A percentile compares a stretch with the other conserved stretches of the same genome.
phyloP scores from a whole-genome alignment of 1,140 invertebrate species.

The Aphelenchoides avenae region DNA sequence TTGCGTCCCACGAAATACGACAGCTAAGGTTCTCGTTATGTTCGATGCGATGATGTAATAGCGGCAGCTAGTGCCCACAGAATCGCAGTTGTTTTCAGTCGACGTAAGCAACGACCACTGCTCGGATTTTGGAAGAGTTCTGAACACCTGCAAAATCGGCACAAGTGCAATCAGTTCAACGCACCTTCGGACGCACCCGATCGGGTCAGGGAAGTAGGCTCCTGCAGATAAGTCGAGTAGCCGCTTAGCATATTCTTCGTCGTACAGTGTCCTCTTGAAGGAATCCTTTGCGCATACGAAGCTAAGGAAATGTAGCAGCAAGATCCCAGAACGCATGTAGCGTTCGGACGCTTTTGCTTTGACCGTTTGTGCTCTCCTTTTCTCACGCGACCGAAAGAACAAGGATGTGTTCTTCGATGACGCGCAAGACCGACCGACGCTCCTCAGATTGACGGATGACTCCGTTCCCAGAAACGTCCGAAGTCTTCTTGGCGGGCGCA shows the following conservation, averaged over 20 bases:
- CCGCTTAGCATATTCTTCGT: conserved; percentile 31
- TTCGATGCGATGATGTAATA: conserved; percentile 33
- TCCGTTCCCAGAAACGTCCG: too few relatives aligned
- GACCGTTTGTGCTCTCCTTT: too few relatives aligned
- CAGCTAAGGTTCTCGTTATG: conserved; percentile 14
- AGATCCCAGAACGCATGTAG: too few relatives aligned
- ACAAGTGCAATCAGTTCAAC: neutral
- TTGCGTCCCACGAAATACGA: conserved; percentile 48
- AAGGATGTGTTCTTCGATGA: too few relatives aligned
- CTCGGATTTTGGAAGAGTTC: neutral
- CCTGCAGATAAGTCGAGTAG: conserved; percentile 34
- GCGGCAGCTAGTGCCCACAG: conserved; percentile 8
- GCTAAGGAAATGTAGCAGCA: too few relatives aligned
- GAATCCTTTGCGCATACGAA: too few relatives aligned
- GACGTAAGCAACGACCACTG: conserved; percentile 2
- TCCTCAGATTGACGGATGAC: too few relatives aligned
- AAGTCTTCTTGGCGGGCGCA: too few relatives aligned
- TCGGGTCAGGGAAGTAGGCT: conserved; percentile 29
- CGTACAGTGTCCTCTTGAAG: too few relatives aligned
- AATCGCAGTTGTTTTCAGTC: conserved; percentile 24
- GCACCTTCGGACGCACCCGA: conserved; percentile 36
- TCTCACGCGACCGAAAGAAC: too few relatives aligned
- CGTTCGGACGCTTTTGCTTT: too few relatives aligned
- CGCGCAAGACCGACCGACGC: too few relatives aligned
- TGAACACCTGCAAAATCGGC: conserved; percentile 11